phyloP scores from a whole-genome alignment of 2,113 vertebrate genomes.

The Thryonomys swinderianus region DNA sequence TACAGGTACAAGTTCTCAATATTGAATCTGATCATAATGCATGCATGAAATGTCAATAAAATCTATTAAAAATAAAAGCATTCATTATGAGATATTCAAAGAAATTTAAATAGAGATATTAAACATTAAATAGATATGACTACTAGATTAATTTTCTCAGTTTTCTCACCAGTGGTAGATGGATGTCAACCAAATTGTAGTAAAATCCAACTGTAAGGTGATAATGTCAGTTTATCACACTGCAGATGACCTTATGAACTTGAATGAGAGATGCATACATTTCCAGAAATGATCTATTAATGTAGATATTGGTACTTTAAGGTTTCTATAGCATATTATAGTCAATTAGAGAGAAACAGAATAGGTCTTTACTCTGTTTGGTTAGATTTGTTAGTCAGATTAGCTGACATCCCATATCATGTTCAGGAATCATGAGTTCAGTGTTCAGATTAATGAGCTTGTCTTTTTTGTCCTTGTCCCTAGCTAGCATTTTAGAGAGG shows the following conservation, averaged over 20 bases:
- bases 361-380: neutral
- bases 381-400: neutral
- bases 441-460: neutral
- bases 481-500: neutral
- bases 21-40: too few relatives aligned
- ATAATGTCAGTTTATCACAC: neutral
- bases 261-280: neutral
- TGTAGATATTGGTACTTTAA: neutral
- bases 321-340: neutral
- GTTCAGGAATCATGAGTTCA: neutral
- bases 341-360: neutral
- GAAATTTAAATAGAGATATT: neutral
- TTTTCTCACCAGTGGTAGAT: neutral
- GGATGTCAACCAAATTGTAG: neutral
- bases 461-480: neutral
- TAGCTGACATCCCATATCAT: neutral
- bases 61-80: too few relatives aligned
- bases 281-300: neutral
- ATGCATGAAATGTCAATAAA: too few relatives aligned
- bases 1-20: too few relatives aligned
- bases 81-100: slow-evolving; percentile 25
- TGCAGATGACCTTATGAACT: neutral
- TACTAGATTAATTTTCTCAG: neutral
- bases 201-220: neutral
- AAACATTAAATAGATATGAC: neutral